Conservation (phyloP, 2,797 vertebrate genomes). For the Tokudaia muenninki region DNA sequence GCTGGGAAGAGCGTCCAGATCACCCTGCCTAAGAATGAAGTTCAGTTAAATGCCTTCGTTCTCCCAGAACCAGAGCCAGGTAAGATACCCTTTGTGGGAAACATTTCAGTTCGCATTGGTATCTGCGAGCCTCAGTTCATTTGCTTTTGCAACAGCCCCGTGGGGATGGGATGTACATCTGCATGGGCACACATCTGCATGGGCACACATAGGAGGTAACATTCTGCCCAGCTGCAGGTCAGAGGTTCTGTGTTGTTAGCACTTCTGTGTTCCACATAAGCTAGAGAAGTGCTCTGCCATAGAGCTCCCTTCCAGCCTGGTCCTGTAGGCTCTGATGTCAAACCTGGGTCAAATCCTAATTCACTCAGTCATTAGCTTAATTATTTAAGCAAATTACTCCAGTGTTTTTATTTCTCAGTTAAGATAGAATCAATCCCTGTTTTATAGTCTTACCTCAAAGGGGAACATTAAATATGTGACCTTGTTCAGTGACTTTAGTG, state of each 20-base stretch:
- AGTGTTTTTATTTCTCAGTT: conserved; percentile 40
- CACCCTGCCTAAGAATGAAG: conserved; percentile 94
- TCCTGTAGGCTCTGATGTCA: background rate
- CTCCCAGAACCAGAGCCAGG: conserved; percentile 91
- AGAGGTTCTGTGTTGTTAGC: background rate
- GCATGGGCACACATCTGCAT: background rate
- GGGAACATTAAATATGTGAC: background rate
- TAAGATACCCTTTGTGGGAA: conserved; percentile 82
- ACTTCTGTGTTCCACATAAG: background rate
- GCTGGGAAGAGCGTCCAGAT: conserved; percentile 96
- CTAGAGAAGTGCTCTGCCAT: background rate
- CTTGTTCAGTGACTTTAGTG: conserved; percentile 20
- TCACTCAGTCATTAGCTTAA: conserved; percentile 22
- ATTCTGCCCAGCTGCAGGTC: background rate
- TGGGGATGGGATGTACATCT: background rate
- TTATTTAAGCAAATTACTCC: conserved; percentile 67
- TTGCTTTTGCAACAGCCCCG: background rate
- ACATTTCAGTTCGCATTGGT: conserved; percentile 23
- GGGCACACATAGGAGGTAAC: background rate
- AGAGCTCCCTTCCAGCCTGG: background rate
- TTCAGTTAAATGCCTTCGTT: conserved; percentile 96
- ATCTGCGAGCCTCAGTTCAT: background rate
- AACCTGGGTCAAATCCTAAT: background rate
- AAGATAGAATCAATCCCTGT: conserved; percentile 44
- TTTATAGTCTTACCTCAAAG: conserved; percentile 47